Conservation (phyloP, 2,797 vertebrate species). For the Micropoecilia bifurca region DNA sequence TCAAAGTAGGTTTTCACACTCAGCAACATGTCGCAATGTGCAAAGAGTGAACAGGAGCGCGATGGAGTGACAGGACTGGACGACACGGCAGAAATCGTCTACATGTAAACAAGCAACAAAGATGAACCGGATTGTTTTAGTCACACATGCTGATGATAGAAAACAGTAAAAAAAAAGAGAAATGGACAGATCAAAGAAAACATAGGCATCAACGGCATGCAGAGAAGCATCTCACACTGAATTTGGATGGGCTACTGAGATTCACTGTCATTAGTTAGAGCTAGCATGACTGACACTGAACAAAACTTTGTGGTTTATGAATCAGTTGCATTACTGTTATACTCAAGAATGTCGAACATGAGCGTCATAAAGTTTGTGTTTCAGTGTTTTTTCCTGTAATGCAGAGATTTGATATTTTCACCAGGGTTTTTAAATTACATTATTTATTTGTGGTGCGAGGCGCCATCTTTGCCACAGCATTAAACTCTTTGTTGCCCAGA, state of each 20-base stretch:
- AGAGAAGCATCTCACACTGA: neutral
- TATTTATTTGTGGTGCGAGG: neutral
- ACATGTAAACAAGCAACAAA: slow-evolving; percentile 69
- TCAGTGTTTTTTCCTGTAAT: neutral
- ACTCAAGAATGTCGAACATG: neutral
- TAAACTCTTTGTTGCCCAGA: neutral
- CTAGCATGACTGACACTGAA: neutral
- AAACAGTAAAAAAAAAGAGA: slow-evolving; percentile 31
- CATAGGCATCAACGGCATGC: slow-evolving; percentile 7
- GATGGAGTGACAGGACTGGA: slow-evolving; percentile 60
- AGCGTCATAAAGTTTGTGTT: neutral
- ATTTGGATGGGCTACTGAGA: neutral
- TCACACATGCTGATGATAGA: slow-evolving; percentile 25
- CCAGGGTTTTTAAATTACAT: neutral
- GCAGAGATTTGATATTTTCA: neutral
- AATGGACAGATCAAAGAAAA: slow-evolving; percentile 11
- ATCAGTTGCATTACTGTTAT: neutral
- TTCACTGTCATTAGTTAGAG: neutral
- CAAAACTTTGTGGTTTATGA: neutral
- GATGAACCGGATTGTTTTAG: slow-evolving; percentile 27
- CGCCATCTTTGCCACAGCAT: neutral
- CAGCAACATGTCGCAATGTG: slow-evolving; percentile 39
- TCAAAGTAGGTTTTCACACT: slow-evolving; percentile 77
- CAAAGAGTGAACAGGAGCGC: slow-evolving; percentile 76
- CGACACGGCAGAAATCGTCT: slow-evolving; percentile 75